Conservation (phyloP, 2,797 vertebrate genomes). For the Characodon lateralis region DNA sequence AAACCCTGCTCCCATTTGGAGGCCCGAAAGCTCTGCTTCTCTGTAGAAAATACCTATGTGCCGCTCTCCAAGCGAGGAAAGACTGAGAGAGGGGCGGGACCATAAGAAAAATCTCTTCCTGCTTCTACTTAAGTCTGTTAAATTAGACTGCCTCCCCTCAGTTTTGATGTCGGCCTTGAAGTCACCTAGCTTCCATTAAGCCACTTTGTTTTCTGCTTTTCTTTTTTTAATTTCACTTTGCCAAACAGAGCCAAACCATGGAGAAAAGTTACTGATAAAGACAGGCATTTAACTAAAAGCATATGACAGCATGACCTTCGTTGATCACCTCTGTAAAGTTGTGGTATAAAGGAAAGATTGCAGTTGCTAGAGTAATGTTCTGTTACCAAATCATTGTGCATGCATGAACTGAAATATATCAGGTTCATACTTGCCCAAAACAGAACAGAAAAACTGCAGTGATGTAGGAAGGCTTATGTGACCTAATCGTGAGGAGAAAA, state of each 20-base stretch:
- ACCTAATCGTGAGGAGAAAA: conserved; percentile 12
- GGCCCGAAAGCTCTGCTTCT: conserved; percentile 58
- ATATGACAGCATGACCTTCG: conserved; percentile 35
- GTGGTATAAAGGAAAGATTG: neutral
- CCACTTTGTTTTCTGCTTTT: conserved; percentile 36
- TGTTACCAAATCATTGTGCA: conserved; percentile 9
- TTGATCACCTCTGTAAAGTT: conserved; percentile 40
- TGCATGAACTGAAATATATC: neutral
- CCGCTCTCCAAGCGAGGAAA: conserved; percentile 40
- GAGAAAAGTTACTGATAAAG: conserved; percentile 19
- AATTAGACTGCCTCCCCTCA: conserved; percentile 55
- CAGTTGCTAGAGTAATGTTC: conserved; percentile 22
- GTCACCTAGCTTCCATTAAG: conserved; percentile 30
- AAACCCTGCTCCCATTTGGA: conserved; percentile 48
- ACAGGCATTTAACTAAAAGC: conserved; percentile 32
- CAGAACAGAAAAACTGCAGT: neutral
- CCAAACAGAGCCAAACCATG: conserved; percentile 26
- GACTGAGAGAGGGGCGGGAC: conserved; percentile 18
- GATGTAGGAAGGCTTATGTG: conserved; percentile 17
- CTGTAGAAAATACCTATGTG: conserved; percentile 54
- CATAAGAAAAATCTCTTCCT: conserved; percentile 27
- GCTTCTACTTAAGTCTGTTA: conserved; percentile 62
- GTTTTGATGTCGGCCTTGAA: conserved; percentile 57
- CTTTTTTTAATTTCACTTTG: conserved; percentile 45
- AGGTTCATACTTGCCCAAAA: neutral